These are phyloP conservation scores for Bembecia ichneumoniformis DNA, from an alignment of 2,888 invertebrate species.

Conservation along the genomic window DNA sequence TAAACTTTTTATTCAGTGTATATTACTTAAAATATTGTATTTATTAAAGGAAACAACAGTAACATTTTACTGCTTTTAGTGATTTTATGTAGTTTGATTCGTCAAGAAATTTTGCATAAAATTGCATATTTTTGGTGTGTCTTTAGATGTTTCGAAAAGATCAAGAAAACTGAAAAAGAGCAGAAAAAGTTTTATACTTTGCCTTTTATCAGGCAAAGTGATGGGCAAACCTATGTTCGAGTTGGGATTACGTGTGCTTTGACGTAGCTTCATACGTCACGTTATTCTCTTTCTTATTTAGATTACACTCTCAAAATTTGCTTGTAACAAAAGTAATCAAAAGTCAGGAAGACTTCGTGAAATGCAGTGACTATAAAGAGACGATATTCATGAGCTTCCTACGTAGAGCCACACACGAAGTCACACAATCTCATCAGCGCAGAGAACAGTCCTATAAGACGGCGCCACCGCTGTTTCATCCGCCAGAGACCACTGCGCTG, in stretches of 20 bases:
- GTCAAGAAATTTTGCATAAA: too few species aligned
- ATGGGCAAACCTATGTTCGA: not conserved
- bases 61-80: too few species aligned
- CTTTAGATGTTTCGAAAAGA: too few species aligned
- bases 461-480: not conserved
- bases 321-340: too few species aligned
- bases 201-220: too few species aligned
- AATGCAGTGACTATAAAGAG: not conserved
- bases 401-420: slow-evolving; percentile 45
- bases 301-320: too few species aligned
- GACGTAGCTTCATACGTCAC: not conserved
- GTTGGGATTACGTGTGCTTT: not conserved
- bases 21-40: not conserved
- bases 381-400: slow-evolving; percentile 19
- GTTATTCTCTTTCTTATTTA: too few species aligned
- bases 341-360: not conserved
- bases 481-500: not conserved
- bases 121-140: too few species aligned
- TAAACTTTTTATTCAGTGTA: slow-evolving; percentile 50
- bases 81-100: too few species aligned
- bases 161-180: too few species aligned
- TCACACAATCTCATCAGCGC: slow-evolving; percentile 5
- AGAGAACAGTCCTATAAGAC: slow-evolving; percentile 1
- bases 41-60: too few species aligned
- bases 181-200: too few species aligned